phyloP scores from a whole-genome alignment of 2,113 vertebrate species.

The Micromys minutus region DNA sequence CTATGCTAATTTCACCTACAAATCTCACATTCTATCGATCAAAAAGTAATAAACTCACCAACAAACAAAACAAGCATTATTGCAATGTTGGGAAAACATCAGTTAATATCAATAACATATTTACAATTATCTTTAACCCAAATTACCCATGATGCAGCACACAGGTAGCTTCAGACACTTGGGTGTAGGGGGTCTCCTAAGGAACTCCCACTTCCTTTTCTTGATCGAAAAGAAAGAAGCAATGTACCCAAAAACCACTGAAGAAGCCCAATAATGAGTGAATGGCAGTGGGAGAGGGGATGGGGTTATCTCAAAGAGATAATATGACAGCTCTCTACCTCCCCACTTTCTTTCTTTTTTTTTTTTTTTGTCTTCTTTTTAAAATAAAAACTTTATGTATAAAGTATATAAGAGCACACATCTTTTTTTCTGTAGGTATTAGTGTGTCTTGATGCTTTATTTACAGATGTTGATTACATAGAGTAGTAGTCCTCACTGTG shows the following conservation, averaged over 20 bases:
- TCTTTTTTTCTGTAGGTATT: background rate
- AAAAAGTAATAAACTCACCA: slow-evolving; percentile 94
- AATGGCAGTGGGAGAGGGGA: background rate
- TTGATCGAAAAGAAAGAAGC: slow-evolving; percentile 60
- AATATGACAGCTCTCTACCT: background rate
- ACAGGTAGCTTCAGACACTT: slow-evolving; percentile 86
- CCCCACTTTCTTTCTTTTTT: too few relatives aligned
- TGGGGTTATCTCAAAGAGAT: background rate
- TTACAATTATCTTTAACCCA: slow-evolving; percentile 95
- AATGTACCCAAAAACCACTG: slow-evolving; percentile 58
- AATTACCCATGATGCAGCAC: slow-evolving; percentile 84
- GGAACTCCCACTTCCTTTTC: slow-evolving; percentile 70
- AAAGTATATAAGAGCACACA: background rate
- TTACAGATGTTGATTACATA: background rate
- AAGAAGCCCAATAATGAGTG: slow-evolving; percentile 49
- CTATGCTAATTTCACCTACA: slow-evolving; percentile 96
- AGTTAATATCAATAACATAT: slow-evolving; percentile 93
- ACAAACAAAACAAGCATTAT: slow-evolving; percentile 95
- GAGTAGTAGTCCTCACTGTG: background rate
- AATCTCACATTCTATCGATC: slow-evolving; percentile 95
- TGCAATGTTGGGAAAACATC: slow-evolving; percentile 95
- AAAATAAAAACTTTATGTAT: background rate
- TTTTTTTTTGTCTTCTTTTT: background rate
- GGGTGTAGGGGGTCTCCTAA: slow-evolving; percentile 29
- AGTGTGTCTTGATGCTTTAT: background rate